These are phyloP conservation scores for Leptothorax acervorum DNA, from an alignment of 2,888 invertebrate genomes.

Conservation along the genomic window DNA sequence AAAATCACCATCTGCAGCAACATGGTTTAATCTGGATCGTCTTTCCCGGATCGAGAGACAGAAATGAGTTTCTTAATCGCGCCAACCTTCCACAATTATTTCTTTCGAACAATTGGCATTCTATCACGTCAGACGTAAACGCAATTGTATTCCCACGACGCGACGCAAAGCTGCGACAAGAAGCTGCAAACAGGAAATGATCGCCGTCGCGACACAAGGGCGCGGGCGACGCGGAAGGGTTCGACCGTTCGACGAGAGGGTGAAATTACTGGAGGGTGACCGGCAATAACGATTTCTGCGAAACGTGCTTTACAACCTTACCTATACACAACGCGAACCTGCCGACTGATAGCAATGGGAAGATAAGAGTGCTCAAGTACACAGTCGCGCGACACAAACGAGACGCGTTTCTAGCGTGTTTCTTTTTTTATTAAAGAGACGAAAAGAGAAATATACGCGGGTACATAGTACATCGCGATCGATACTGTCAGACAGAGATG, in stretches of 20 bases:
- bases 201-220: slow-evolving; percentile 19
- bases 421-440: slow-evolving; percentile 24
- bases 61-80: background rate
- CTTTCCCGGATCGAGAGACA: background rate
- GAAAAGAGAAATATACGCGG: background rate
- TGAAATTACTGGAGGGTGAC: slow-evolving; percentile 28
- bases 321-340: background rate
- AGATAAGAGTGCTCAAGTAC: slow-evolving; percentile 21
- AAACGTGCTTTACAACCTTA: slow-evolving; percentile 48
- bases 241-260: slow-evolving; percentile 35
- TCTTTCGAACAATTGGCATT: background rate
- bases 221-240: slow-evolving; percentile 32
- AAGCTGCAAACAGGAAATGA: background rate
- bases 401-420: background rate
- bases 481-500: background rate
- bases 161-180: background rate
- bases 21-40: background rate
- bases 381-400: background rate
- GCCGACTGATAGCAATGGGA: slow-evolving; percentile 39
- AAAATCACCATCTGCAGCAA: background rate
- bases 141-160: background rate
- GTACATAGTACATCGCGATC: background rate
- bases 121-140: background rate
- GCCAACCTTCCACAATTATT: background rate
- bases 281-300: slow-evolving; percentile 52